Evolutionary conservation across 2,113 vertebrate genomes (phyloP).

Genomic region (Manacus vitellinus): DNA sequence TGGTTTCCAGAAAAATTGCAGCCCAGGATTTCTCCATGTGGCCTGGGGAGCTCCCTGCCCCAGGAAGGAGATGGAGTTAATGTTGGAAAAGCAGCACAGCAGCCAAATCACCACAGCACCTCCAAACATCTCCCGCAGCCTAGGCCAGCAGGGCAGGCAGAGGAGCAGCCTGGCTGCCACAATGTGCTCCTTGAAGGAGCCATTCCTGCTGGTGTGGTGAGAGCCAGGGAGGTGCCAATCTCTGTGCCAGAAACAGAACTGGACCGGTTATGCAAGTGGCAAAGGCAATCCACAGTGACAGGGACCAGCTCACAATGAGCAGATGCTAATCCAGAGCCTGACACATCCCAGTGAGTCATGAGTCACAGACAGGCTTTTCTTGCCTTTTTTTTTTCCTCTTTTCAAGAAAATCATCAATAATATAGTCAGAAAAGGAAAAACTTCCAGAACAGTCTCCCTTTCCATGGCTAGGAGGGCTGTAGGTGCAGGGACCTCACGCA

Average conservation of each 20-base stretch:
- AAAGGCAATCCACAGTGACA: not conserved
- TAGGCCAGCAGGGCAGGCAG: not conserved
- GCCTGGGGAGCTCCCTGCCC: not conserved
- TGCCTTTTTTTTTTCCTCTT: not conserved
- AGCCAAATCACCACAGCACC: not conserved
- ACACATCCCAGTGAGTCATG: not conserved
- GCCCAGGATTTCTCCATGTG: not conserved
- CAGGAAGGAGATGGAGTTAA: not conserved
- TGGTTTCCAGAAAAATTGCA: not conserved
- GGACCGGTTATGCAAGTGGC: not conserved
- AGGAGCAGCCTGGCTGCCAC: not conserved
- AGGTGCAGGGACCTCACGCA: not conserved
- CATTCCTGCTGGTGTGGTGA: fast-evolving
- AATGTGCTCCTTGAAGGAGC: not conserved
- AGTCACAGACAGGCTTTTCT: not conserved
- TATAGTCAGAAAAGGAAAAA: not conserved
- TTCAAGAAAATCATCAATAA: not conserved
- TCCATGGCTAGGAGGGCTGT: not conserved
- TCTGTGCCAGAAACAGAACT: not conserved
- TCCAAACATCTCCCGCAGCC: not conserved
- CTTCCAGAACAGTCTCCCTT: not conserved
- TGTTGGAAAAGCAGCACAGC: fast-evolving
- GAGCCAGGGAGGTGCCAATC: not conserved
- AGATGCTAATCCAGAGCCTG: not conserved
- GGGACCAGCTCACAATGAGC: not conserved